Percentiles rank a stretch among this genome's conserved stretches.
These are phyloP conservation scores for Drosophila leonis DNA, from an alignment of 2,888 invertebrate genomes.

Conservation along the genomic window DNA sequence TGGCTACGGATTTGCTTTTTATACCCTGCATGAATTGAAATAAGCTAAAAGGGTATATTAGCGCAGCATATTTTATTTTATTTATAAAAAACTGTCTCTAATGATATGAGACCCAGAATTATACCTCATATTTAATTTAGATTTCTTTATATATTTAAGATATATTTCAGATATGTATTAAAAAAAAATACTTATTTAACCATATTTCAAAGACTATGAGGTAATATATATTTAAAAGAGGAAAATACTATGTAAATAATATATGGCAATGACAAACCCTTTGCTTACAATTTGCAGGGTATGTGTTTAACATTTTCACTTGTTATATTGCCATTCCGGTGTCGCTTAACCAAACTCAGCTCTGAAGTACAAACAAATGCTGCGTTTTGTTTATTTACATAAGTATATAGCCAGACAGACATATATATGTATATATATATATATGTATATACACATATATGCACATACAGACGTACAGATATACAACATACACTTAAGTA, in stretches of 20 bases:
- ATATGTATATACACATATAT: slow-evolving; percentile 13
- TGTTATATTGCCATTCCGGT: slow-evolving; percentile 68
- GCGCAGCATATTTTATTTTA: too few species aligned
- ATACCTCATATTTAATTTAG: too few species aligned
- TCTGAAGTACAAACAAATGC: slow-evolving; percentile 62
- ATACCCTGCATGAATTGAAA: slow-evolving; percentile 16
- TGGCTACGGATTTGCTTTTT: slow-evolving; percentile 63
- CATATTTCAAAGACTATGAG: too few species aligned
- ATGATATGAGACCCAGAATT: neutral
- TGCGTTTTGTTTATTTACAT: slow-evolving; percentile 71
- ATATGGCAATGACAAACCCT: too few species aligned
- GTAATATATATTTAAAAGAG: neutral
- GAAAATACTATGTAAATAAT: too few species aligned
- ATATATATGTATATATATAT: slow-evolving; percentile 10
- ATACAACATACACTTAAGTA: slow-evolving; percentile 25
- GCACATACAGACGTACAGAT: slow-evolving; percentile 12
- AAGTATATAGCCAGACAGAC: slow-evolving; percentile 52
- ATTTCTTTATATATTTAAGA: too few species aligned
- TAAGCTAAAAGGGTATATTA: neutral
- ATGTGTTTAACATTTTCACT: slow-evolving; percentile 24
- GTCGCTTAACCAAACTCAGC: slow-evolving; percentile 50
- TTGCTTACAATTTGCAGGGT: neutral
- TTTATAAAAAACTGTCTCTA: neutral
- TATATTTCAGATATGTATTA: too few species aligned
- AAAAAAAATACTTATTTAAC: too few species aligned